These are phyloP conservation scores for Ectobius pallidus DNA, from an alignment of 2,888 invertebrate species.

Conservation along the genomic window DNA sequence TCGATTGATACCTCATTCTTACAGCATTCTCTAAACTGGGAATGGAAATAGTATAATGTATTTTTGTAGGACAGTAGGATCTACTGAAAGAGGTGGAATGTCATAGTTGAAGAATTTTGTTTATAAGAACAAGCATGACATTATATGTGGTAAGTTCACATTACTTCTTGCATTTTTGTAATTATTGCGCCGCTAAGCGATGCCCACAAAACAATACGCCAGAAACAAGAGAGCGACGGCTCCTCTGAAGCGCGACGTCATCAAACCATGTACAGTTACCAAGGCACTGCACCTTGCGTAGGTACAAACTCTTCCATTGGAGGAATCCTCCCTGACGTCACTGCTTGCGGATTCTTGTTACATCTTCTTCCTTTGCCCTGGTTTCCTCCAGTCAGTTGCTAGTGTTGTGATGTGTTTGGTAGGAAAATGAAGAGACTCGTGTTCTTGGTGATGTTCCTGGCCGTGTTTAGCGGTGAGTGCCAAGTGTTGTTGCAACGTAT, in stretches of 20 bases:
- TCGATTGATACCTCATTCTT: no score
- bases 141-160: background rate
- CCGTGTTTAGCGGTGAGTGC: slow-evolving; percentile 4
- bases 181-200: background rate
- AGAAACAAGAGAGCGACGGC: background rate
- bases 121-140: no score
- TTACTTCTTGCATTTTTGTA: background rate
- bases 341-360: background rate
- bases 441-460: background rate
- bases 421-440: no score
- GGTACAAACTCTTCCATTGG: background rate
- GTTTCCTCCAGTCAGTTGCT: background rate
- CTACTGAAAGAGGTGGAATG: no score
- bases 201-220: background rate
- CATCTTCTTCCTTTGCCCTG: background rate
- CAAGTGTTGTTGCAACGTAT: background rate
- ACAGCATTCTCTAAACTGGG: no score
- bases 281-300: background rate
- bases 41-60: no score
- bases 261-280: background rate
- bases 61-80: no score
- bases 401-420: background rate
- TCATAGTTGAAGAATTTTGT: no score
- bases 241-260: background rate
- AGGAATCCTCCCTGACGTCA: slow-evolving; percentile 1